phyloP scores from a whole-genome alignment of 2,888 invertebrate genomes.

The Melipona bicolor region DNA sequence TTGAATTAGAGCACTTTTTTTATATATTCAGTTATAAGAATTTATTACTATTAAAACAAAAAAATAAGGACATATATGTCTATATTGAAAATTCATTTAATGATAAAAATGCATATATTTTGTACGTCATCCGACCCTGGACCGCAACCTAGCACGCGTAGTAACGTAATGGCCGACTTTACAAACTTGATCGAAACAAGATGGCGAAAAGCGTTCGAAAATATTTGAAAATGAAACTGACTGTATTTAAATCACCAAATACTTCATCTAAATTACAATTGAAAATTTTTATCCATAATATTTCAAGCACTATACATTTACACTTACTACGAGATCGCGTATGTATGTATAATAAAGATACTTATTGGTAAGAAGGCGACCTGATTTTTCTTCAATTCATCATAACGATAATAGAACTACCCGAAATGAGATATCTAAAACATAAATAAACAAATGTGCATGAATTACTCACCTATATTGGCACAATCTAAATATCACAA shows the following conservation, averaged over 20 bases:
- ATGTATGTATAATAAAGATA: background rate
- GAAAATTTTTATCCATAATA: background rate
- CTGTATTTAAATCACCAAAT: background rate
- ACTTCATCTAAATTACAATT: background rate
- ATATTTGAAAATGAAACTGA: slow-evolving; percentile 50
- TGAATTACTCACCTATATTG: slow-evolving; percentile 81
- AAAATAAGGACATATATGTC: too few relatives aligned
- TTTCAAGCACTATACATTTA: background rate
- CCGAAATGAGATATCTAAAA: background rate
- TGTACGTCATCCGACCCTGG: slow-evolving; percentile 64
- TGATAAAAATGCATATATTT: slow-evolving; percentile 22
- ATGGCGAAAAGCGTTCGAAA: slow-evolving; percentile 80
- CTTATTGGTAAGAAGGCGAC: slow-evolving; percentile 61
- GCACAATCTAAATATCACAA: slow-evolving; percentile 84
- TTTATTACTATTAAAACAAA: too few relatives aligned
- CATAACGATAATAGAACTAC: background rate
- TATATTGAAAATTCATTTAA: background rate
- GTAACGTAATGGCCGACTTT: slow-evolving; percentile 82
- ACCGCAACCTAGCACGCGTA: slow-evolving; percentile 71
- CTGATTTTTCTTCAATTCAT: slow-evolving; percentile 67
- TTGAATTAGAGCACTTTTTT: background rate
- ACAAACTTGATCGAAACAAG: slow-evolving; percentile 78
- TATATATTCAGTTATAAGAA: background rate
- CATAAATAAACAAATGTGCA: background rate
- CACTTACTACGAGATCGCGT: background rate